Percentiles rank a stretch among this genome's conserved stretches.
phyloP scores from a whole-genome alignment of 2,888 invertebrate species.

The Xylophagus ater region DNA sequence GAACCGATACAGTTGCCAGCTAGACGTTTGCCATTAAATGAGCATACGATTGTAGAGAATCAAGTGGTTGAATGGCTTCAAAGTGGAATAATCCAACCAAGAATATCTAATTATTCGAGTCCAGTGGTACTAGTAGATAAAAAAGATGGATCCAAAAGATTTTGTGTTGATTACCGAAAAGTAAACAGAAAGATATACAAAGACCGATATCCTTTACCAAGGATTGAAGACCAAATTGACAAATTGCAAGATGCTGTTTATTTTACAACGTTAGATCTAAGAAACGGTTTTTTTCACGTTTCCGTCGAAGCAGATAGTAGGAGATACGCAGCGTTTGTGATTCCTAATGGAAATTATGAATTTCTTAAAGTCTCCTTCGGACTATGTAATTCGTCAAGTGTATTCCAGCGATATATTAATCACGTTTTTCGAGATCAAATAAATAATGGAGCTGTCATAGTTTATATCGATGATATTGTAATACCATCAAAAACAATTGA shows the following conservation, averaged over 20 bases:
- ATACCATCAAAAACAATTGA: constrained; percentile 14
- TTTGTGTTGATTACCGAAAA: constrained; percentile 17
- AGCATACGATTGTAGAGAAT: not conserved
- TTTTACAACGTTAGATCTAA: constrained; percentile 24
- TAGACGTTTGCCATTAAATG: not conserved
- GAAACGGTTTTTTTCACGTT: constrained; percentile 27
- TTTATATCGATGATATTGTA: constrained; percentile 23
- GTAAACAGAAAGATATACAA: constrained; percentile 16
- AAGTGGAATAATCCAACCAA: not conserved
- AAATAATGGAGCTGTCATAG: constrained; percentile 12
- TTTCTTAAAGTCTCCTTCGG: constrained; percentile 29
- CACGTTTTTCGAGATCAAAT: constrained; percentile 13
- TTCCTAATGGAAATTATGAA: constrained; percentile 22
- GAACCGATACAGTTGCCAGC: not conserved
- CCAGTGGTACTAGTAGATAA: constrained; percentile 3
- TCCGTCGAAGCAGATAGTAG: constrained; percentile 18
- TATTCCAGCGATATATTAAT: constrained; percentile 20
- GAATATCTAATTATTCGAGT: constrained; percentile 3
- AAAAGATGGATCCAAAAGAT: constrained; percentile 4
- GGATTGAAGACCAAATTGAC: constrained; percentile 24
- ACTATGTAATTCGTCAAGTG: constrained; percentile 21
- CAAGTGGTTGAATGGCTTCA: not conserved
- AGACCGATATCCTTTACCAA: constrained; percentile 20
- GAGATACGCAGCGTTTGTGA: constrained; percentile 23
- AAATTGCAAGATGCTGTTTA: constrained; percentile 20